A percentile compares a stretch with the other conserved stretches of the same genome.
Conservation (phyloP, 2,888 invertebrate species). For the Pterobdella sp. region DNA sequence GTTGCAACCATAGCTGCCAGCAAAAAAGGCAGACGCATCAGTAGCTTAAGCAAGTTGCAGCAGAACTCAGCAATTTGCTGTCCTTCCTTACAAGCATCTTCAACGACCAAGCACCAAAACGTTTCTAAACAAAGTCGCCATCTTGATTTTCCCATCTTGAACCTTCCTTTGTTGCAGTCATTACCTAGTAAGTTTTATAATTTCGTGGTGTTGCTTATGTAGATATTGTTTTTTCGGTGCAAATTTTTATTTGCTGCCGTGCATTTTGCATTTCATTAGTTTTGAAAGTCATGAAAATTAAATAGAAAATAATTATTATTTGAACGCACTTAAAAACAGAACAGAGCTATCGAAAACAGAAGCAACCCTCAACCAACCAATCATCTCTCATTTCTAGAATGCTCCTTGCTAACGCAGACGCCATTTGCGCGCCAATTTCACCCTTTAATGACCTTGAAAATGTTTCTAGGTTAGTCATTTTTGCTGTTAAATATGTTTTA, state of each 20-base stretch:
- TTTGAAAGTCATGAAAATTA: not conserved
- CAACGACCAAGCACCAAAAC: not conserved
- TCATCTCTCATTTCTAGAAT: constrained; percentile 85
- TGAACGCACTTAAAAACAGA: not conserved
- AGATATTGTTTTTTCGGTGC: not conserved
- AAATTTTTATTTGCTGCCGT: too few species aligned
- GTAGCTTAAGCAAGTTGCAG: constrained; percentile 79
- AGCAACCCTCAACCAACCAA: constrained; percentile 19
- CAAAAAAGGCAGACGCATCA: constrained; percentile 62
- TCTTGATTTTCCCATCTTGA: constrained; percentile 25
- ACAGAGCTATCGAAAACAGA: constrained; percentile 13
- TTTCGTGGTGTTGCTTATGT: not conserved
- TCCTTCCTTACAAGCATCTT: not conserved
- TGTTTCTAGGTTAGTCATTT: constrained; percentile 34
- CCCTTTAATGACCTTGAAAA: constrained; percentile 68
- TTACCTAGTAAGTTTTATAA: constrained; percentile 17
- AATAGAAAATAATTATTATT: not conserved
- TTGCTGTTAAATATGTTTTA: too few species aligned
- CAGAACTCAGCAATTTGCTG: constrained; percentile 52
- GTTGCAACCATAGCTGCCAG: not conserved
- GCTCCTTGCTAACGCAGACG: constrained; percentile 86
- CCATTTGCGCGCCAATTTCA: constrained; percentile 88
- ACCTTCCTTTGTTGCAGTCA: constrained; percentile 23
- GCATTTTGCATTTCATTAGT: too few species aligned
- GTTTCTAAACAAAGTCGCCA: not conserved